Conservation (phyloP, 2,797 vertebrate species). For the Argyrosomus regius region DNA sequence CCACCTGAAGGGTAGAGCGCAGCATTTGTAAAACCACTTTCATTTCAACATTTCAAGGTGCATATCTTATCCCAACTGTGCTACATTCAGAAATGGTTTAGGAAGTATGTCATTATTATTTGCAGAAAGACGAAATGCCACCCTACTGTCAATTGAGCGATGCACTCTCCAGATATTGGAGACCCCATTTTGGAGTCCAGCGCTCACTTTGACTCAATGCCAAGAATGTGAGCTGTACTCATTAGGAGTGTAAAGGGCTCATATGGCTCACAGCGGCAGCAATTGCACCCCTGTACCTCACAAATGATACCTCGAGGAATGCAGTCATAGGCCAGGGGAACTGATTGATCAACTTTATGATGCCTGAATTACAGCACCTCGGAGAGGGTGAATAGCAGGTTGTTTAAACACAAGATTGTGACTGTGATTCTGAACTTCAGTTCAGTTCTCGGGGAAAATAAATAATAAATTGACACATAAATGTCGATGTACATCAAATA, state of each 20-base stretch:
- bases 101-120: slow-evolving; percentile 1
- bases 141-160: neutral
- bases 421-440: neutral
- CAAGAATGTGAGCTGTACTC: slow-evolving; percentile 32
- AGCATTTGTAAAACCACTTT: neutral
- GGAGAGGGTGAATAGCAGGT: neutral
- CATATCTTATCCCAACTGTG: neutral
- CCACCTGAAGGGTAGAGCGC: neutral
- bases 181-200: slow-evolving; percentile 14
- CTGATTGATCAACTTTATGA: slow-evolving; percentile 37
- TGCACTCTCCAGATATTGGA: slow-evolving; percentile 3
- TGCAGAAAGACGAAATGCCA: slow-evolving; percentile 4
- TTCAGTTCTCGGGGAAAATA: neutral
- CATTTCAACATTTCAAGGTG: neutral
- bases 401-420: neutral
- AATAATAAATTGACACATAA: slow-evolving; percentile 17
- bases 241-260: slow-evolving; percentile 19
- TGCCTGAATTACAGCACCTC: slow-evolving; percentile 2
- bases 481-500: slow-evolving; percentile 23
- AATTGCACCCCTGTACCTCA: neutral
- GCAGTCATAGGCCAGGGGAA: neutral
- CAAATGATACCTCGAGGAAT: slow-evolving; percentile 14
- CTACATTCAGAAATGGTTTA: neutral
- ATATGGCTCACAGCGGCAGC: slow-evolving; percentile 30
- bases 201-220: slow-evolving; percentile 34